Percentiles rank a stretch among this genome's conserved stretches.
These are phyloP conservation scores for Sebastes matsubarae DNA, from an alignment of 2,797 vertebrate species.

Conservation along the genomic window DNA sequence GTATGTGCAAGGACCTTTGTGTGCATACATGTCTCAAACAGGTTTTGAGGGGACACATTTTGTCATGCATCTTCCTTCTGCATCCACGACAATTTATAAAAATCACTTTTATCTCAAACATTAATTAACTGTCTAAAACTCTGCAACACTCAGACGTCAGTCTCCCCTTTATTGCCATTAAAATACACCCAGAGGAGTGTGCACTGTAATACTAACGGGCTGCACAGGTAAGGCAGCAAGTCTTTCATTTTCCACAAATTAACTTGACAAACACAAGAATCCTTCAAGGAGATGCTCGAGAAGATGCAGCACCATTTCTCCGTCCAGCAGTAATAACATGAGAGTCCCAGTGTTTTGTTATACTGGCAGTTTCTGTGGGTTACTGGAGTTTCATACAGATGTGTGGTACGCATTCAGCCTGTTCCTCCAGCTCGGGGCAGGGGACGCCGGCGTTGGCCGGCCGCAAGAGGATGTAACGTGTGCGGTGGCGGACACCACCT, in stretches of 20 bases:
- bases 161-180: background rate
- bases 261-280: slow-evolving; percentile 28
- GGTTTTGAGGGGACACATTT: background rate
- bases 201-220: background rate
- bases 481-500: slow-evolving; percentile 80
- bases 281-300: slow-evolving; percentile 17
- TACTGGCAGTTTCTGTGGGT: slow-evolving; percentile 49
- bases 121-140: background rate
- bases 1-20: slow-evolving; percentile 52
- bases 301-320: slow-evolving; percentile 43
- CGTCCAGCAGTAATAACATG: slow-evolving; percentile 57
- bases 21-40: background rate
- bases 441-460: slow-evolving; percentile 83
- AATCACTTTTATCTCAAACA: background rate
- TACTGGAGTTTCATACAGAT: slow-evolving; percentile 79
- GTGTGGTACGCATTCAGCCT: slow-evolving; percentile 79
- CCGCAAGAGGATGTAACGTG: slow-evolving; percentile 85
- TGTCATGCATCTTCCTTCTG: background rate
- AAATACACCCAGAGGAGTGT: slow-evolving; percentile 19
- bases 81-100: background rate
- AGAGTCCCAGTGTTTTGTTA: slow-evolving; percentile 64
- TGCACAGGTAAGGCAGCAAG: background rate
- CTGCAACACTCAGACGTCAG: slow-evolving; percentile 2
- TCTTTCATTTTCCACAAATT: slow-evolving; percentile 9
- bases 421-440: slow-evolving; percentile 87